phyloP scores from a whole-genome alignment of 2,888 invertebrate species.

The Ormyrus labotus region DNA sequence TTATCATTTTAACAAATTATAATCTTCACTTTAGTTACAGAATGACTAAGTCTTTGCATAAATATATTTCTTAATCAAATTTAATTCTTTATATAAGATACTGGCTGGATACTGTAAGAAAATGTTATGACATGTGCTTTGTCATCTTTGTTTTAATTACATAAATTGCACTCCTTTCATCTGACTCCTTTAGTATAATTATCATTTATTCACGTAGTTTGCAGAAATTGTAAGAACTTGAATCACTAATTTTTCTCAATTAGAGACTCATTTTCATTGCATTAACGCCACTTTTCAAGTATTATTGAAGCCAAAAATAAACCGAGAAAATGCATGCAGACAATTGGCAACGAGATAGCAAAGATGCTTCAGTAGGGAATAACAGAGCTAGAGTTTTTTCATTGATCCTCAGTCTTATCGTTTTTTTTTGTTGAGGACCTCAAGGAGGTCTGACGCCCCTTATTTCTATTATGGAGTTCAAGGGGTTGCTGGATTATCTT shows the following conservation, averaged over 20 bases:
- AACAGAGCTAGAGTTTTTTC: slow-evolving; percentile 27
- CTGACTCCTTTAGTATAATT: slow-evolving; percentile 5
- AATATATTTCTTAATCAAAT: slow-evolving; percentile 12
- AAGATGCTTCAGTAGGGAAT: slow-evolving; percentile 2
- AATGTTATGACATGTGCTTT: neutral
- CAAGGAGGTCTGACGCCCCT: slow-evolving; percentile 5
- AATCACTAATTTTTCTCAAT: neutral
- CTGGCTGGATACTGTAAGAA: slow-evolving; percentile 4
- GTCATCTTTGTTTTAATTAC: slow-evolving; percentile 10
- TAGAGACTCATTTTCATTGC: neutral
- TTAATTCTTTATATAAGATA: slow-evolving; percentile 8
- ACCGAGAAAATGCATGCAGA: slow-evolving; percentile 30
- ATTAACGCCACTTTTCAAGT: neutral
- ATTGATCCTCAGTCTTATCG: slow-evolving; percentile 39
- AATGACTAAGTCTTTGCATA: slow-evolving; percentile 16
- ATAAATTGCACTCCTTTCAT: slow-evolving; percentile 1
- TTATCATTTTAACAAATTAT: slow-evolving; percentile 11
- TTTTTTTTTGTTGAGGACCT: slow-evolving; percentile 15
- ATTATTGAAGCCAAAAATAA: slow-evolving; percentile 7
- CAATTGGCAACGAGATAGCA: slow-evolving; percentile 12
- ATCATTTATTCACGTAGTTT: neutral
- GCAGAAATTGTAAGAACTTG: neutral
- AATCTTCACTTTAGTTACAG: slow-evolving; percentile 9
- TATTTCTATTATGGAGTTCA: slow-evolving; percentile 21
- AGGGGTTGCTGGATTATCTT: slow-evolving; percentile 25